Conservation (phyloP, 2,888 invertebrate genomes). For the Macrosiphum euphorbiae region DNA sequence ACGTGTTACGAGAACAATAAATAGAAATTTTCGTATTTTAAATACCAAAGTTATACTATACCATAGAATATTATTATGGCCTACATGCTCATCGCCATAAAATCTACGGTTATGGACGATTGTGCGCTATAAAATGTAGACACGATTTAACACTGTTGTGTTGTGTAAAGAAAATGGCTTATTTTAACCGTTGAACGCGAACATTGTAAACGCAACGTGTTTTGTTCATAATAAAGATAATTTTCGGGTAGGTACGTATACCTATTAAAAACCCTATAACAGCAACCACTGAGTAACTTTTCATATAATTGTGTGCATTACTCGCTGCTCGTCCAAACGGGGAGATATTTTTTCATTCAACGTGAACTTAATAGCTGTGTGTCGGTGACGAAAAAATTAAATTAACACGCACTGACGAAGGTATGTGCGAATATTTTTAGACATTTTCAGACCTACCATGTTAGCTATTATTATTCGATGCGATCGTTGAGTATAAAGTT, state of each 20-base stretch:
- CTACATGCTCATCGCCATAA: background rate
- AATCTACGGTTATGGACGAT: background rate
- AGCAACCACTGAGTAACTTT: background rate
- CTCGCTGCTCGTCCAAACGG: background rate
- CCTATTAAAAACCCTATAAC: background rate
- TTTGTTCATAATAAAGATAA: constrained; percentile 1
- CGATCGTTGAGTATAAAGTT: background rate
- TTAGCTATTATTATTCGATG: background rate
- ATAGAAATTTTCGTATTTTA: background rate
- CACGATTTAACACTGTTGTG: background rate
- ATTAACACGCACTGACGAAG: background rate
- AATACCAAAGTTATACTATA: background rate
- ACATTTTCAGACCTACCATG: background rate
- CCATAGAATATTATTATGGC: background rate
- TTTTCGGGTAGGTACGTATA: background rate
- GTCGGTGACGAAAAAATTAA: background rate
- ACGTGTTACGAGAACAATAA: constrained; percentile 18
- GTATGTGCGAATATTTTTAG: background rate
- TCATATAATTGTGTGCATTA: background rate
- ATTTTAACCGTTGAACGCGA: background rate
- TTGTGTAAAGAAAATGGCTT: background rate
- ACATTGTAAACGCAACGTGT: background rate
- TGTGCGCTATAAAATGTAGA: background rate
- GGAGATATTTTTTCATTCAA: background rate
- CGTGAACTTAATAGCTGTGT: background rate